These are phyloP conservation scores for Halocynthia aurantium DNA, from an alignment of 23 tunicate genomes.

Conservation along the genomic window DNA sequence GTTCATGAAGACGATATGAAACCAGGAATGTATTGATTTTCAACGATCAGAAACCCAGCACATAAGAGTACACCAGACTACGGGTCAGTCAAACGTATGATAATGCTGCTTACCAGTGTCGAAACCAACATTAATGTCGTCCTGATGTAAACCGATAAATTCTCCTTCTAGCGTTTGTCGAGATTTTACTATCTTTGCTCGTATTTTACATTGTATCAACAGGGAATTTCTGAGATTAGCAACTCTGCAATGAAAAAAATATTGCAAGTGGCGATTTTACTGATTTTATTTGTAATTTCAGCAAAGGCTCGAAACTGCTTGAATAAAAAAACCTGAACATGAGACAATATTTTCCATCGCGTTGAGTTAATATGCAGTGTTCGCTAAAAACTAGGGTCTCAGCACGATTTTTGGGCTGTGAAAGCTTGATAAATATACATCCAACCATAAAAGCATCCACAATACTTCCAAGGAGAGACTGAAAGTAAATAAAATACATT, in stretches of 20 bases:
- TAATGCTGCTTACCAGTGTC: constrained; percentile 60
- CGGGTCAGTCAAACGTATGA: too few relatives aligned
- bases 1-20: too few relatives aligned
- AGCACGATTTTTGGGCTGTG: constrained; percentile 95
- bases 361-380: constrained; percentile 62
- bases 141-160: constrained; percentile 78
- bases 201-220: constrained; percentile 83
- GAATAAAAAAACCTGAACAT: constrained; percentile 57
- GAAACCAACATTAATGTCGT: constrained; percentile 96
- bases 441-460: constrained; percentile 99
- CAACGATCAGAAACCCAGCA: too few relatives aligned
- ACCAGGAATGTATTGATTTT: too few relatives aligned
- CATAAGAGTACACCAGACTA: too few relatives aligned
- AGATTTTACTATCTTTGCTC: constrained; percentile 85
- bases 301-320: neutral
- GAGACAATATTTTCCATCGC: constrained; percentile 86
- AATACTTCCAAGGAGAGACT: constrained; percentile 88
- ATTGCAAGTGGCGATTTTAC: neutral
- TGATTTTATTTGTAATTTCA: neutral
- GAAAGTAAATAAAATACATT: constrained; percentile 1
- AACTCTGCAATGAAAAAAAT: constrained; percentile 38
- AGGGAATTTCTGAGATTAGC: constrained; percentile 93
- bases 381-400: constrained; percentile 95
- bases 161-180: constrained; percentile 90
- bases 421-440: constrained; percentile 88